Base-by-base conservation (phyloP, 1,140 invertebrate species). In the Antheraea mylitta region DNA sequence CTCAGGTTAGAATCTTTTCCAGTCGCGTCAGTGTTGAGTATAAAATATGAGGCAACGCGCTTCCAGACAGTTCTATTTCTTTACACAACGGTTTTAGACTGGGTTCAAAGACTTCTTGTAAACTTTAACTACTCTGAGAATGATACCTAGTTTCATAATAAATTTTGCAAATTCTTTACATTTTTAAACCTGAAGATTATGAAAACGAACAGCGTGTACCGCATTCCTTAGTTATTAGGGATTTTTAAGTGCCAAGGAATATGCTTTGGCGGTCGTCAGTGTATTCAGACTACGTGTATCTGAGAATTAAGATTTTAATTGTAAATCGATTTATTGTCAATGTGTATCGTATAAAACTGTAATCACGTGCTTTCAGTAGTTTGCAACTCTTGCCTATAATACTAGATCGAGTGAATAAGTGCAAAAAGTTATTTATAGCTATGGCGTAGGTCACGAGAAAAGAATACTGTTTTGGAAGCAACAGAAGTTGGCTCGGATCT, bases 61-160 rank as follows among this genome's bases (percentile, higher is more conserved):
- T 16, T 53, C 45, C 45, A 53, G 45, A n/a, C 45, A 13, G 45
- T 53, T 53, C 45, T 53, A 53, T 53, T 53, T 53, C 45, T 53
- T 42, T 42, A 42, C 38, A 53, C 16, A 11, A 53, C 45, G 13
- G 6, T 13, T 53, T 53, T 53, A 53, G 45, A 16, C 4, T n/a
- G 16, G 45, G 45, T 53, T 53, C 45, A 53, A 16, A 16, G 5
- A 16, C 45, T 13, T 53, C 45, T 53, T 53, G 45, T 53, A 53
- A 53, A 53, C 45, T 53, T 53, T 53, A 53, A 13, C 45, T 53
- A 53, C 5, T 13, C 16, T 6, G 7, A 13, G 45, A 53, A 53
- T 53, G 6, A 53, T 13, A 42, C 16, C 45, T 53, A 42, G 8
- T 42, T 42, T 42, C 7, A 11, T 42, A 42, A 42, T 42, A 42